Conservation (phyloP, 2,797 vertebrate species). For the Peromyscus aztecus region DNA sequence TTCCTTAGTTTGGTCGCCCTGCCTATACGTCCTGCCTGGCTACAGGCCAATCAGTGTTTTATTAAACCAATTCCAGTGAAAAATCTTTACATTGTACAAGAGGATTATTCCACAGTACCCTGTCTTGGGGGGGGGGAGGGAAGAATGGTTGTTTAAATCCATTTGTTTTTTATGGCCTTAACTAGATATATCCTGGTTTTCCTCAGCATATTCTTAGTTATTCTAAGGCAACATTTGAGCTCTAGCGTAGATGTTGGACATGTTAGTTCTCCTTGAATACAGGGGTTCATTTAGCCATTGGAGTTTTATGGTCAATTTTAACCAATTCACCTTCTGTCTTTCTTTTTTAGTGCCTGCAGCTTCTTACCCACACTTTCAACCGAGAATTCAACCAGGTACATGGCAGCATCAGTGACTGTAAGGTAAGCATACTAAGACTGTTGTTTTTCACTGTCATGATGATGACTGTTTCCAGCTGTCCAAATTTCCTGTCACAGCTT, state of each 20-base stretch:
- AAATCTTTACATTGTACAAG: no score
- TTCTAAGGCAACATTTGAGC: neutral
- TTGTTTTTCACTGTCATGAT: neutral
- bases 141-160: neutral
- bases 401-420: conserved; percentile 98
- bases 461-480: neutral
- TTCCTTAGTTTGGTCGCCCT: no score
- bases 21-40: no score
- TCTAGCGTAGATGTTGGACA: neutral
- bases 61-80: no score
- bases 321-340: neutral
- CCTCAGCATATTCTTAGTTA: neutral
- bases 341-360: conserved; percentile 94
- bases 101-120: no score
- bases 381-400: conserved; percentile 96
- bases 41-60: no score
- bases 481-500: neutral
- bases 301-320: neutral
- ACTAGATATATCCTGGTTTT: neutral
- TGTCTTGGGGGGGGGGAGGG: neutral
- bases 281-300: neutral
- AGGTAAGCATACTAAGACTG: conserved; percentile 88
- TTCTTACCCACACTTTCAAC: conserved; percentile 98
- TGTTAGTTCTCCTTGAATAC: neutral
- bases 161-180: neutral